These are phyloP conservation scores for Mandrillus leucophaeus DNA, from an alignment of 2,113 vertebrate species.

Conservation along the genomic window DNA sequence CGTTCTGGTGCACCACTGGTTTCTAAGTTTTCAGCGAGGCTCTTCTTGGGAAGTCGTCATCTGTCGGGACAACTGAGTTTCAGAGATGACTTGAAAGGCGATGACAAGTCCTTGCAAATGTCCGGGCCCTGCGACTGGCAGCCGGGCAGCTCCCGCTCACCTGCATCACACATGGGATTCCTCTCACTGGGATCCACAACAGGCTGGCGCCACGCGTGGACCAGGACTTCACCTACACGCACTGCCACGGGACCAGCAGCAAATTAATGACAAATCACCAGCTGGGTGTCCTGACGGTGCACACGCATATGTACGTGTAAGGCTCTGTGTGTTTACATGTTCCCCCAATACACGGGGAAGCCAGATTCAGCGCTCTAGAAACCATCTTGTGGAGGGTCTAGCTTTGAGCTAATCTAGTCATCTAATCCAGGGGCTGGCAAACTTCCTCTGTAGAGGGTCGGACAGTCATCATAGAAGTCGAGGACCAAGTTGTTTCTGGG, in stretches of 20 bases:
- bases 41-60: not conserved
- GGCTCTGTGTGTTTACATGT: fast-evolving
- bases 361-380: fast-evolving
- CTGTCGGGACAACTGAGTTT: not conserved
- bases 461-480: not conserved
- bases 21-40: no score
- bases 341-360: not conserved
- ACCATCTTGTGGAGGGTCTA: not conserved
- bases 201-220: fast-evolving
- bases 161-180: fast-evolving
- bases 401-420: not conserved
- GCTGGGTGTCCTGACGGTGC: not conserved
- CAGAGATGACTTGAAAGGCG: not conserved
- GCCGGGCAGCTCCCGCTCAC: fast-evolving
- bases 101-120: not conserved
- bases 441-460: not conserved
- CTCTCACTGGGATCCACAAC: no score
- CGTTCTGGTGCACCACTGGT: not conserved
- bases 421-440: no score
- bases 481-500: fast-evolving
- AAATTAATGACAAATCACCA: not conserved
- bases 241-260: fast-evolving
- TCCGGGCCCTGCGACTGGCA: not conserved
- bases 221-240: not conserved
- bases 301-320: fast-evolving